Percentiles rank a stretch among this genome's conserved stretches.
Conservation (phyloP, 2,888 invertebrate species). For the Chydorus sphaericus region DNA sequence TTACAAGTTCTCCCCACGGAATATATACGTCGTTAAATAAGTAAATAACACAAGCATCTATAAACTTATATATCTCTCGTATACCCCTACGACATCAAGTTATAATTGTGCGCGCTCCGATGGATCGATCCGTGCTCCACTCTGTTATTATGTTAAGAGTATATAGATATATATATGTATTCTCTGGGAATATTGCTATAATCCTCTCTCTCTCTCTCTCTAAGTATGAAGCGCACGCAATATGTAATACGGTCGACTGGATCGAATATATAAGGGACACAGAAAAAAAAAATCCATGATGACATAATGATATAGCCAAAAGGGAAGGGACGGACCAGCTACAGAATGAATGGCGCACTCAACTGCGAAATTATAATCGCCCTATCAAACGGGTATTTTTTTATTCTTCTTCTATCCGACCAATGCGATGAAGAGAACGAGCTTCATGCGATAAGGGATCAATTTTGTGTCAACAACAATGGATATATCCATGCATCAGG, state of each 20-base stretch:
- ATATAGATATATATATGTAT: no score
- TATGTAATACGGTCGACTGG: conserved; percentile 5
- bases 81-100: neutral
- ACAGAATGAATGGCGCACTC: conserved; percentile 9
- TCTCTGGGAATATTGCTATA: no score
- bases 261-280: no score
- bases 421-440: neutral
- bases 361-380: conserved; percentile 14
- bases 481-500: neutral
- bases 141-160: no score
- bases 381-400: conserved; percentile 5
- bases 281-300: neutral
- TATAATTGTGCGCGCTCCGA: no score
- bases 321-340: neutral
- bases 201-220: no score
- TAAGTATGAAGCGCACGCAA: no score
- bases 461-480: conserved; percentile 1
- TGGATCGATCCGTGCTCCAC: no score
- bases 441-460: neutral
- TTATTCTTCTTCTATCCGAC: neutral
- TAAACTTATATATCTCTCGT: neutral
- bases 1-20: neutral
- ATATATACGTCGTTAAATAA: neutral
- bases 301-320: neutral
- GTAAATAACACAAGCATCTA: no score